Conservation (phyloP, 2,797 vertebrate genomes). For the Danio jaintianensis region DNA sequence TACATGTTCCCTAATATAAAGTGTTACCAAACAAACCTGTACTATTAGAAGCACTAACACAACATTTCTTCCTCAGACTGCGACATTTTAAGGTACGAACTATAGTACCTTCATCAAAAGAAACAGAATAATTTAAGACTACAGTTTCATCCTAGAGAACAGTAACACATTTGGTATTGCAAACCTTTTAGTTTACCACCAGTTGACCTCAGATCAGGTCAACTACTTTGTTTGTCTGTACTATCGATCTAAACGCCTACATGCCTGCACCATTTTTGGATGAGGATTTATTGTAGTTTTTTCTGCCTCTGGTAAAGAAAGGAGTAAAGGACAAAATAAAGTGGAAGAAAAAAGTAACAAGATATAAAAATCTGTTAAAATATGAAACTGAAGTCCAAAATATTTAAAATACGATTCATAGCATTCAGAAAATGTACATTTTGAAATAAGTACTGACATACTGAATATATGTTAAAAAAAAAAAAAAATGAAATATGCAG, state of each 20-base stretch:
- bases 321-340: background rate
- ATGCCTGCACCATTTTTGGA: conserved; percentile 24
- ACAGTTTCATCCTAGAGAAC: conserved; percentile 16
- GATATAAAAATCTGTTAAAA: background rate
- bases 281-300: conserved; percentile 9
- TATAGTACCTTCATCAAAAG: background rate
- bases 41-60: background rate
- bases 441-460: background rate
- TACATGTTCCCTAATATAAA: too few relatives aligned
- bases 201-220: conserved; percentile 32
- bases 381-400: background rate
- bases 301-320: conserved; percentile 2
- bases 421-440: too few relatives aligned
- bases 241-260: conserved; percentile 48
- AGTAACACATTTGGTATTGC: conserved; percentile 12
- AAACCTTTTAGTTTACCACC: conserved; percentile 11
- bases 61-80: background rate
- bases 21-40: too few relatives aligned
- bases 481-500: background rate
- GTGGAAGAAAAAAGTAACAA: background rate
- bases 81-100: conserved; percentile 1
- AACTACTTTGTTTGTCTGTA: conserved; percentile 34
- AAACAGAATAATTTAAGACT: background rate
- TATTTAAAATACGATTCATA: background rate
- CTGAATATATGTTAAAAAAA: too few relatives aligned